phyloP scores from a whole-genome alignment of 2,888 invertebrate genomes.

The Drosophila picticornis region DNA sequence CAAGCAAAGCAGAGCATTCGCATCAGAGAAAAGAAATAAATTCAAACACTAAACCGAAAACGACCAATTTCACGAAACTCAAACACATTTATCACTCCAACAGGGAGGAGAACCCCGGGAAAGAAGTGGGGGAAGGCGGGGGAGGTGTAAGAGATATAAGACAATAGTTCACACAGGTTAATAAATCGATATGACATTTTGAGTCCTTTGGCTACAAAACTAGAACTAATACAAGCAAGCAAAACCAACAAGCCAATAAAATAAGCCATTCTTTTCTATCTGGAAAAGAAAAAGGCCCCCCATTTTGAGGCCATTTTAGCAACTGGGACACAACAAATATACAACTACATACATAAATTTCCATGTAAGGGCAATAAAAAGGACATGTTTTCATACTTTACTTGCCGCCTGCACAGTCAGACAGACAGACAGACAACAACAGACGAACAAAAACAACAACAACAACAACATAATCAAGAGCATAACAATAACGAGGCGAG shows the following conservation, averaged over 20 bases:
- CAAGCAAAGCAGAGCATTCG: constrained; percentile 1
- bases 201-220: constrained; percentile 37
- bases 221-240: constrained; percentile 31
- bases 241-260: constrained; percentile 72
- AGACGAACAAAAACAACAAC: constrained; percentile 23
- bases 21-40: constrained; percentile 59
- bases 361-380: constrained; percentile 80
- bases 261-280: constrained; percentile 61
- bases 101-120: neutral
- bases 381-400: constrained; percentile 73
- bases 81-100: constrained; percentile 66
- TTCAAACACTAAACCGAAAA: constrained; percentile 70
- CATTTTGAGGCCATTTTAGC: constrained; percentile 13
- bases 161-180: constrained; percentile 82
- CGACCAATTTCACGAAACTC: constrained; percentile 74
- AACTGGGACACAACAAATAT: constrained; percentile 37
- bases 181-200: constrained; percentile 82
- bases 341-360: constrained; percentile 77
- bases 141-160: constrained; percentile 7
- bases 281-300: constrained; percentile 23
- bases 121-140: too few species aligned
- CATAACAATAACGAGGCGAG: constrained; percentile 76
- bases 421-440: constrained; percentile 4
- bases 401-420: constrained; percentile 32
- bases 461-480: constrained; percentile 77